These are phyloP conservation scores for Bagarius yarrelli DNA, from an alignment of 2,113 vertebrate species.

Conservation along the genomic window DNA sequence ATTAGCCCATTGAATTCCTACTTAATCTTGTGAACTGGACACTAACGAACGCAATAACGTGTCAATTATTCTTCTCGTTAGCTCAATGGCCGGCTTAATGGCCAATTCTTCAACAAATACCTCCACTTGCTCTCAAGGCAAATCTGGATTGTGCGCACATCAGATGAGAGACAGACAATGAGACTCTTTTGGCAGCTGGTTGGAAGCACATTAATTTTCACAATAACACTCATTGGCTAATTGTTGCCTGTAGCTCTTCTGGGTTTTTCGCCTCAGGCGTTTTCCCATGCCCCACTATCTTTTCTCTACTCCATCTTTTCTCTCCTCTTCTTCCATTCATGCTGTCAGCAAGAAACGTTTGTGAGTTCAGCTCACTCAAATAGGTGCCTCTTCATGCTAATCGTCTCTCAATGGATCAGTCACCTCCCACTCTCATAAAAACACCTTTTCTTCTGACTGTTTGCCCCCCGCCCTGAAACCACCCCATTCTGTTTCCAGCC, in stretches of 20 bases:
- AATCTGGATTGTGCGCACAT: slow-evolving; percentile 43
- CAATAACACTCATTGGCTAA: slow-evolving; percentile 62
- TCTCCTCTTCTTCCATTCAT: slow-evolving; percentile 73
- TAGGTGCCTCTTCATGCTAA: slow-evolving; percentile 77
- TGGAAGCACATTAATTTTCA: slow-evolving; percentile 67
- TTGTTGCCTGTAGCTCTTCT: slow-evolving; percentile 63
- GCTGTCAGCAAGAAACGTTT: slow-evolving; percentile 62
- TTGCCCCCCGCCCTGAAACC: neutral
- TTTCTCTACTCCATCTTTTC: slow-evolving; percentile 59
- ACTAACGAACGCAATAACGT: neutral
- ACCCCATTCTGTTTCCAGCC: neutral
- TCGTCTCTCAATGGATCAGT: slow-evolving; percentile 73
- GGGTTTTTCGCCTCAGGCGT: slow-evolving; percentile 60
- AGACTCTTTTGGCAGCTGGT: slow-evolving; percentile 66
- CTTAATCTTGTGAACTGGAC: slow-evolving; percentile 27
- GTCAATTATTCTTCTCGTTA: slow-evolving; percentile 34
- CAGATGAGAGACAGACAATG: slow-evolving; percentile 56
- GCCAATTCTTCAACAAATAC: slow-evolving; percentile 43
- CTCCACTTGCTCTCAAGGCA: slow-evolving; percentile 58
- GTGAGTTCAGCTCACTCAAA: slow-evolving; percentile 66
- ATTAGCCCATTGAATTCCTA: neutral
- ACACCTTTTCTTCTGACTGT: slow-evolving; percentile 61
- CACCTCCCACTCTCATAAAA: slow-evolving; percentile 76
- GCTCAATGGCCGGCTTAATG: slow-evolving; percentile 33
- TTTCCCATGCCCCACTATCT: slow-evolving; percentile 80